Evolutionary conservation across 2,797 vertebrate species (phyloP).

Genomic region (Thunnus albacares): DNA sequence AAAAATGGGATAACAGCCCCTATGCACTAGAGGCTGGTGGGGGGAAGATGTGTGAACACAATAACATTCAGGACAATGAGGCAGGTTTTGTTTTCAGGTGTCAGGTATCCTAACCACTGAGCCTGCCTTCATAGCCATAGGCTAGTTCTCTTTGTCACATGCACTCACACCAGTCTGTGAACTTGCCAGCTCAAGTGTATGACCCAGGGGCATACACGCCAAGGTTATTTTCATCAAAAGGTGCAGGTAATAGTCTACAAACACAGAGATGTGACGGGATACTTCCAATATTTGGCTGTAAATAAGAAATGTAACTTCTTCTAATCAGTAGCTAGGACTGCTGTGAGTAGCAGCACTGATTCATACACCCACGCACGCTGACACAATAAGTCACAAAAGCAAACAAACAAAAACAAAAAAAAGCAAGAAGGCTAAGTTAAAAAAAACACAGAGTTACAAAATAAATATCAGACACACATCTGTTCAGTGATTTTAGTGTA

Average conservation of each 20-base stretch:
- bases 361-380: background rate
- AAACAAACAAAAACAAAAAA: background rate
- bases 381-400: constrained; percentile 2
- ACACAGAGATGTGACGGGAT: constrained; percentile 8
- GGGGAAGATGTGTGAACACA: constrained; percentile 39
- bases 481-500: background rate
- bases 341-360: constrained; percentile 14
- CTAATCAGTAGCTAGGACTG: background rate
- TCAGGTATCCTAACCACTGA: constrained; percentile 68
- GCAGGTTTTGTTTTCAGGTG: constrained; percentile 72
- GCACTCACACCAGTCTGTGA: constrained; percentile 50
- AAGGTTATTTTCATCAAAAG: constrained; percentile 37
- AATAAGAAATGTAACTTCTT: constrained; percentile 12
- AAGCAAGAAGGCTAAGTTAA: no score
- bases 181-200: constrained; percentile 41
- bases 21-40: constrained; percentile 6
- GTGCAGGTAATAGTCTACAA: background rate
- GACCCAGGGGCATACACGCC: constrained; percentile 12
- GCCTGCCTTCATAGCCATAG: constrained; percentile 50
- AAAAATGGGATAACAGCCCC: background rate
- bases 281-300: background rate
- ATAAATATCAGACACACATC: background rate
- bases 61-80: constrained; percentile 61
- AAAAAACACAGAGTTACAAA: background rate
- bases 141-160: constrained; percentile 52